Conservation (phyloP, 2,113 vertebrate genomes). For the Cyprinus carpio region DNA sequence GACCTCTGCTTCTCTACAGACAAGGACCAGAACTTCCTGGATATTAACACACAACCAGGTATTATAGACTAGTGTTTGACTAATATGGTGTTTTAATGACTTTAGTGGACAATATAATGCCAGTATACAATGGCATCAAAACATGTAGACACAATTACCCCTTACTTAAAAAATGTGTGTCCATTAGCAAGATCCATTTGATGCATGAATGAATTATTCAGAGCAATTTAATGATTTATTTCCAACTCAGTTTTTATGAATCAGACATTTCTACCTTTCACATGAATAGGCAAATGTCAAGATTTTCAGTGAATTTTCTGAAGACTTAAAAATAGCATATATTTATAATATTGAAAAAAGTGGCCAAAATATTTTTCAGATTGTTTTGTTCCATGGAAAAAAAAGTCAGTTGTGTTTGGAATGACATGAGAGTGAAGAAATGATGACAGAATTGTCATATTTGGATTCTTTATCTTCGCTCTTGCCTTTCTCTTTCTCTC, state of each 20-base stretch:
- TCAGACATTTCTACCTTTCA: neutral
- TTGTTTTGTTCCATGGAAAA: neutral
- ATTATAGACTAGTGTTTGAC: neutral
- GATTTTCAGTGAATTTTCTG: neutral
- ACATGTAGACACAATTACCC: neutral
- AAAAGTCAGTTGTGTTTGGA: neutral
- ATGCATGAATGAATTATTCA: neutral
- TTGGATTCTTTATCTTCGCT: neutral
- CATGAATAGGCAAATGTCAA: neutral
- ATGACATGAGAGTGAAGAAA: neutral
- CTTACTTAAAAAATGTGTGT: neutral
- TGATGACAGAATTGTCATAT: neutral
- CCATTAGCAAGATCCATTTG: too few species aligned
- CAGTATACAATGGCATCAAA: neutral
- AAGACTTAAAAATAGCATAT: neutral
- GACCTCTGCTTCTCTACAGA: conserved; percentile 78
- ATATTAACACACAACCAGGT: conserved; percentile 60
- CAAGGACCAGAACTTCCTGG: conserved; percentile 76
- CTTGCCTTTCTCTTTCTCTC: conserved; percentile 16
- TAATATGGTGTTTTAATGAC: neutral
- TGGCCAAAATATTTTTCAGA: neutral
- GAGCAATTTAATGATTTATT: neutral
- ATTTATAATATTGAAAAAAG: neutral
- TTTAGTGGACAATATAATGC: neutral
- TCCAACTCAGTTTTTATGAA: neutral